These are phyloP conservation scores for Sarcophaga caerulescens DNA, from an alignment of 2,888 invertebrate species.

Conservation along the genomic window DNA sequence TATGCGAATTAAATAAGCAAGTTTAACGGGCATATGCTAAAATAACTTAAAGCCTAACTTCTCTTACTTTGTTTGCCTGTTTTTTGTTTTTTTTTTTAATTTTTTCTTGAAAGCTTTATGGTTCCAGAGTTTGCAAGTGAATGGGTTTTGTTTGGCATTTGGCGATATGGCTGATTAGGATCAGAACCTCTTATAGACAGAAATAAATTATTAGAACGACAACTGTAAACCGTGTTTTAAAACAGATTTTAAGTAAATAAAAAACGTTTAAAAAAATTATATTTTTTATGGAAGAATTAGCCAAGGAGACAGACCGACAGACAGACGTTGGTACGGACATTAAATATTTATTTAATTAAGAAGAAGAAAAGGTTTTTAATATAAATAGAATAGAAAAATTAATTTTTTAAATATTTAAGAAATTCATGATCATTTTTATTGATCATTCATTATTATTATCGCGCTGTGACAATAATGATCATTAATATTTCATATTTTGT, in stretches of 20 bases:
- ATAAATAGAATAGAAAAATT: not conserved
- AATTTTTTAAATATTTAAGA: not conserved
- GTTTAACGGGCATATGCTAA: slow-evolving; percentile 47
- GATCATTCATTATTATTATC: not conserved
- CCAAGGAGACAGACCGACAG: no score
- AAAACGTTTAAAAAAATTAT: no score
- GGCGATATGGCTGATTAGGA: not conserved
- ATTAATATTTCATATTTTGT: slow-evolving; percentile 15
- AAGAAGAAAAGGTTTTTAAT: not conserved
- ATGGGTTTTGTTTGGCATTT: not conserved
- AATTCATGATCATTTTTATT: slow-evolving; percentile 11
- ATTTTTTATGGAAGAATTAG: no score
- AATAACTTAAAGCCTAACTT: slow-evolving; percentile 19
- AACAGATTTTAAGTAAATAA: slow-evolving; percentile 8
- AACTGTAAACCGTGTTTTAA: not conserved
- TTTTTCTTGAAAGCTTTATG: not conserved
- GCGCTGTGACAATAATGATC: not conserved
- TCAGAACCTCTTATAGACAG: not conserved
- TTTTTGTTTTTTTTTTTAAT: not conserved
- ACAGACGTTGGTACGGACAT: no score
- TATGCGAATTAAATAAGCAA: slow-evolving; percentile 57
- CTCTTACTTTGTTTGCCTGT: no score
- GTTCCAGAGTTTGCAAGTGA: not conserved
- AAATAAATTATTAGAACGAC: not conserved
- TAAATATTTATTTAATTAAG: slow-evolving; percentile 6